Percentiles rank a stretch among this genome's conserved stretches.
Conservation (phyloP, 2,888 invertebrate genomes). For the Crocallis elinguaria region DNA sequence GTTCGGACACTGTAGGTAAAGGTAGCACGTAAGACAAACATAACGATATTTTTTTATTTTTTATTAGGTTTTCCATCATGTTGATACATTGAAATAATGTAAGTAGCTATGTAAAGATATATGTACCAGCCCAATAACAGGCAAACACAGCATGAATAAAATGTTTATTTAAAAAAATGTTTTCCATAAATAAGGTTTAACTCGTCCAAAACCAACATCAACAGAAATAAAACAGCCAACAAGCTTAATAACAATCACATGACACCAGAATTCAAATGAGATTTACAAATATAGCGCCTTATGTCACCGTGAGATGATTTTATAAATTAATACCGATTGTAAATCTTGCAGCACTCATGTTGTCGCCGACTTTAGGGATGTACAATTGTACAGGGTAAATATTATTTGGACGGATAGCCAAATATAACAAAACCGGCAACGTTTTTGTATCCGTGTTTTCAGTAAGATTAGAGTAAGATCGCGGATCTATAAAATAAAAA, state of each 20-base stretch:
- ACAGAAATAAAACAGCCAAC: slow-evolving; percentile 35
- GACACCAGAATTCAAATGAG: slow-evolving; percentile 47
- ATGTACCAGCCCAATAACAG: too few relatives aligned
- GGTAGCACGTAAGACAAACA: too few relatives aligned
- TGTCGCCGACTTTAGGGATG: slow-evolving; percentile 48
- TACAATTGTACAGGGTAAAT: too few relatives aligned
- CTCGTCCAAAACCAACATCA: slow-evolving; percentile 23
- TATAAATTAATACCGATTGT: slow-evolving; percentile 76
- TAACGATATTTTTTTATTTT: too few relatives aligned
- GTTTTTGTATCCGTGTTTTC: background rate
- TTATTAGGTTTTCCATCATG: too few relatives aligned
- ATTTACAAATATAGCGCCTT: slow-evolving; percentile 65
- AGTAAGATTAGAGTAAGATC: too few relatives aligned
- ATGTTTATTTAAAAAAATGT: too few relatives aligned
- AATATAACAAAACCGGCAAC: background rate
- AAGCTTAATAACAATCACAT: slow-evolving; percentile 34
- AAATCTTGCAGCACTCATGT: slow-evolving; percentile 68
- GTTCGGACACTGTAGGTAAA: too few relatives aligned
- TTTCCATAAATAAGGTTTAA: slow-evolving; percentile 11
- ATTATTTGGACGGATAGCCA: background rate
- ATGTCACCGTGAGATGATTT: slow-evolving; percentile 66
- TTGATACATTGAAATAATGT: too few relatives aligned
- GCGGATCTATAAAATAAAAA: too few relatives aligned
- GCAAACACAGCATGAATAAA: too few relatives aligned
- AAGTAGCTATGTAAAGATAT: too few relatives aligned